Evolutionary conservation across 2,888 invertebrate species (phyloP).

Genomic region (Heliconius erato): DNA sequence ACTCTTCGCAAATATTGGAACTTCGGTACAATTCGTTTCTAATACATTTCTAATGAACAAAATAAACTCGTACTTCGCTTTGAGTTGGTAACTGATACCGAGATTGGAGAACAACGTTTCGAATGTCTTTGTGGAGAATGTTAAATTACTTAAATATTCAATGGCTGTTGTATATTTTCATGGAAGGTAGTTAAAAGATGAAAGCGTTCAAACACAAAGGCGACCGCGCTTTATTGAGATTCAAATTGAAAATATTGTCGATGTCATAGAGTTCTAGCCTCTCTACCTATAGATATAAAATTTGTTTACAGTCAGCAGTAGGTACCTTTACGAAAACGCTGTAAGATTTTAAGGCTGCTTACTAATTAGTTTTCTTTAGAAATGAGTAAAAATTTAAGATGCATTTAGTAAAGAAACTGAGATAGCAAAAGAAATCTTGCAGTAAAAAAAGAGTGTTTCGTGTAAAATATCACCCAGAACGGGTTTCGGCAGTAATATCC

Average conservation of each 20-base stretch:
- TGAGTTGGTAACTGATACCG: conserved; percentile 14
- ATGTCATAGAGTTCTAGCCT: background rate
- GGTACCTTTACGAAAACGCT: background rate
- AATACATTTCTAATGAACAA: conserved; percentile 26
- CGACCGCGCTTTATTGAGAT: conserved; percentile 11
- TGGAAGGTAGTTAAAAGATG: conserved; percentile 19
- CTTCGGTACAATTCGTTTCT: conserved; percentile 7
- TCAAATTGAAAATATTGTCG: conserved; percentile 3
- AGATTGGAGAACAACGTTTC: conserved; percentile 12
- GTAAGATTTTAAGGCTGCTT: background rate
- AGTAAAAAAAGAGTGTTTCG: background rate
- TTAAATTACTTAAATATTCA: conserved; percentile 13
- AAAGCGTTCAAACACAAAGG: conserved; percentile 8
- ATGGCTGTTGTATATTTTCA: background rate
- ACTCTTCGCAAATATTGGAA: conserved; percentile 25
- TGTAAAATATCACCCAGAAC: conserved; percentile 12
- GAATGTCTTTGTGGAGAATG: conserved; percentile 13
- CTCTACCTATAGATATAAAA: background rate
- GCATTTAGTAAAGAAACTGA: conserved; percentile 1
- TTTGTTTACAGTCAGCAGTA: background rate
- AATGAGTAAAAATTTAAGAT: background rate
- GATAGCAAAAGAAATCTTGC: background rate
- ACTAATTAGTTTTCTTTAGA: conserved; percentile 5
- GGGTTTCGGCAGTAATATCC: conserved; percentile 14
- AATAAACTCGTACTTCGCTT: conserved; percentile 8